Evolutionary conservation across 2,888 invertebrate genomes (phyloP).

Genomic region (Sabatieria punctata): DNA sequence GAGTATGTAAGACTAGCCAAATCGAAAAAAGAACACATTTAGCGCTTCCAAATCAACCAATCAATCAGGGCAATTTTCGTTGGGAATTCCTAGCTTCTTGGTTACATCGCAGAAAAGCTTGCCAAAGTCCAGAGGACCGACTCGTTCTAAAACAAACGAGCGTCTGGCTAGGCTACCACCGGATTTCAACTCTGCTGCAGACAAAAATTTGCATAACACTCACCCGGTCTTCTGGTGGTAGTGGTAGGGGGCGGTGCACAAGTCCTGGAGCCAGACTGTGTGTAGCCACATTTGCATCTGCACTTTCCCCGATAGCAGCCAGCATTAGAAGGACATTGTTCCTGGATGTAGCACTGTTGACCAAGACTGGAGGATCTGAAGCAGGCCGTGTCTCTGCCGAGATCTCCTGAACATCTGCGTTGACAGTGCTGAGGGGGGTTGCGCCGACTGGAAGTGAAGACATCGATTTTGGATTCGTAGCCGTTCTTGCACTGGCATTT

Average conservation of each 20-base stretch:
- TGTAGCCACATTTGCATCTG: constrained; percentile 14
- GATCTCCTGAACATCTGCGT: background rate
- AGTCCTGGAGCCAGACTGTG: background rate
- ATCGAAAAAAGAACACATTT: no score
- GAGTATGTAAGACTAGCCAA: no score
- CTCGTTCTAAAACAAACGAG: no score
- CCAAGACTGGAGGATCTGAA: constrained; percentile 12
- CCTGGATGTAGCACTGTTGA: constrained; percentile 27
- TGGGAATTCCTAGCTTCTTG: no score
- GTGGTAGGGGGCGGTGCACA: background rate
- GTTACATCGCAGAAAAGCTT: no score
- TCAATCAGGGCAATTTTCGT: no score
- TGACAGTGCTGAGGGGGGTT: constrained; percentile 26
- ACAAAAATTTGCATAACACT: no score
- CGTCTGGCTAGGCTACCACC: no score
- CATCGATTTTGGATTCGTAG: constrained; percentile 23
- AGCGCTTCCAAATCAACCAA: no score
- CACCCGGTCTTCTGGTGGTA: background rate
- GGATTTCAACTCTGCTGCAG: no score
- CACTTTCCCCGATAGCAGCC: constrained; percentile 28
- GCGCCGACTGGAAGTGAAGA: constrained; percentile 24
- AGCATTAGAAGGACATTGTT: constrained; percentile 25
- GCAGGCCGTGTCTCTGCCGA: background rate
- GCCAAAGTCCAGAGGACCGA: no score
- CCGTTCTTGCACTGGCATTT: constrained; percentile 23